Percentiles rank a stretch among this genome's conserved stretches.
Conservation (phyloP, 2,797 vertebrate species). For the Rhynchotus rufescens region DNA sequence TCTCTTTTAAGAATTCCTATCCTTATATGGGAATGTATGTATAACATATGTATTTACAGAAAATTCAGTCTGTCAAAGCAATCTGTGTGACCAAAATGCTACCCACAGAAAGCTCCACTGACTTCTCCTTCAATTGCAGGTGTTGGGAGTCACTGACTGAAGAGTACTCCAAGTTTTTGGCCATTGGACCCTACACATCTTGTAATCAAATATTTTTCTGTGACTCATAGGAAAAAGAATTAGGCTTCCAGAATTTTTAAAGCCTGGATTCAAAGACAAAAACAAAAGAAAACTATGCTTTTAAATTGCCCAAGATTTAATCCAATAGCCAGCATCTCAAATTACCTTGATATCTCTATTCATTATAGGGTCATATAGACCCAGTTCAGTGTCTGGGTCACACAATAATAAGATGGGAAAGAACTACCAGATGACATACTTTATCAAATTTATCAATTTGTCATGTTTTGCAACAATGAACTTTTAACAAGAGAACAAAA, state of each 20-base stretch:
- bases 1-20: background rate
- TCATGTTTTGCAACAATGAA: background rate
- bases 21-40: fast-evolving
- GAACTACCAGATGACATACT: background rate
- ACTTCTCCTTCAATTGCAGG: background rate
- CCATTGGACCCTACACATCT: background rate
- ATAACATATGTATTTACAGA: fast-evolving
- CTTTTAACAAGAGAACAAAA: background rate
- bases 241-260: background rate
- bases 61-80: background rate
- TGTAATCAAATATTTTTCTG: conserved; percentile 1
- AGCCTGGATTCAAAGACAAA: background rate
- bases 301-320: background rate
- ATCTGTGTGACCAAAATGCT: background rate
- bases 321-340: background rate
- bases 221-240: background rate
- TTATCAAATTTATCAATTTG: background rate
- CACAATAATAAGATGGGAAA: background rate
- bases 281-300: conserved; percentile 1
- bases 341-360: background rate
- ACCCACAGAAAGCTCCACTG: background rate
- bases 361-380: background rate
- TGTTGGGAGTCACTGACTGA: background rate
- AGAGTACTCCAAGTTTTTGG: background rate
- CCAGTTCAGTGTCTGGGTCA: background rate